Evolutionary conservation across 2,888 invertebrate species (phyloP), one percentile per base, ranked within the genome.

Genomic region (Calliphora vomitoria): DNA sequence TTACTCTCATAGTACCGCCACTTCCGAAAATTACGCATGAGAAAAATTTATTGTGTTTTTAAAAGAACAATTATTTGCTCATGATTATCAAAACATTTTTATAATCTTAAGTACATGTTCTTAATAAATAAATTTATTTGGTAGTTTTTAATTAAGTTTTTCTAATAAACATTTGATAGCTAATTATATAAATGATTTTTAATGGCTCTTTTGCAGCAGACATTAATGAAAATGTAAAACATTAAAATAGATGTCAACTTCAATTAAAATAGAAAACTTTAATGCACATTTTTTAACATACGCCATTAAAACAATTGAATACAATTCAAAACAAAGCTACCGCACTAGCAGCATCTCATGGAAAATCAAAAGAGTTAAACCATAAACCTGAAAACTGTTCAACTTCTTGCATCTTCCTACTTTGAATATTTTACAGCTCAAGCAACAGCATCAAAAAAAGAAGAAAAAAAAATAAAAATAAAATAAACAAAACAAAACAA

Each of bases 301-400:
- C 11, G 6, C 31, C 31, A 25, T 38, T 38, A 64, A 38, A 38
- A 55, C 55, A 66, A 66, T 66, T 44, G 41, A 35, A 58, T 44
- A 10, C 15, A 38, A 68, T 18, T 11, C 13, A n/a, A 15, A 71
- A 72, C 55, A 66, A 82, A 74, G 50, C 71, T 20, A 41, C 31
- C 38, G 64, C 72, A 44, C 31, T 38, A 75, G 47, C 18, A 74
- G 53, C 11, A n/a, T 15, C 50, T n/a, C 35, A 50, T 58, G 31
- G 35, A 44, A 44, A 78, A 84, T n/a, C 44, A 66, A 58, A 84
- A 84, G 66, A 72, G 31, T 72, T 74, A 72, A 47, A 72, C 6
- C 10, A 60, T 38, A 68, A 85, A 80, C 53, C 44, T 85, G 68
- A 83, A 53, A 38, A 55, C 4, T 72, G 35, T 62, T 74, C n/a